These are phyloP conservation scores for Drosophila micromelanica DNA, from an alignment of 1,140 invertebrate species.

Conservation along the genomic window DNA sequence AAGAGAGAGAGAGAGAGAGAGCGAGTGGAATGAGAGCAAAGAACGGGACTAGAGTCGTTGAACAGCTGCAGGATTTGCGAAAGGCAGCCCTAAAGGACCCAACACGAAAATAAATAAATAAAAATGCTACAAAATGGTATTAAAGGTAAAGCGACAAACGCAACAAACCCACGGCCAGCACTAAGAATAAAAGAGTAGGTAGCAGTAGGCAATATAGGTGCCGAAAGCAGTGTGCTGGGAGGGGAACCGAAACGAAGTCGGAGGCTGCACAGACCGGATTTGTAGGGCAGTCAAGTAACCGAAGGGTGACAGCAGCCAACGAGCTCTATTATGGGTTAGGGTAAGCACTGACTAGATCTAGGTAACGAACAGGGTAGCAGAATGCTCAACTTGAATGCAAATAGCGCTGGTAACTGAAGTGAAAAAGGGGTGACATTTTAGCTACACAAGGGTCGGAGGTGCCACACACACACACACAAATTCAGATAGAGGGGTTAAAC, in stretches of 20 bases:
- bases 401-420: conserved; percentile 36
- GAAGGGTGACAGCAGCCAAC: conserved; percentile 21
- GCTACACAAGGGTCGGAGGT: conserved; percentile 1
- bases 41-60: conserved; percentile 37
- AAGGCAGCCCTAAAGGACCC: conserved; percentile 42
- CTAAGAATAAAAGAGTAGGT: conserved; percentile 25
- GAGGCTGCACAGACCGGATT: conserved; percentile 25
- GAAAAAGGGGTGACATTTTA: conserved; percentile 50
- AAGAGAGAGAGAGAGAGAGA: background rate
- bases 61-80: conserved; percentile 60
- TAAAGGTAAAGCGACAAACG: conserved; percentile 66
- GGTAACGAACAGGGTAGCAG: conserved; percentile 1
- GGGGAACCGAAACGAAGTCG: background rate
- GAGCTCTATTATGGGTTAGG: background rate
- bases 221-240: background rate
- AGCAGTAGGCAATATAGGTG: conserved; percentile 18
- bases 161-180: conserved; percentile 2
- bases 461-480: background rate
- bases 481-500: background rate
- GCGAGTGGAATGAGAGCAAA: conserved; percentile 15
- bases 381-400: conserved; percentile 43
- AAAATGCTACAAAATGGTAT: conserved; percentile 79
- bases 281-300: conserved; percentile 9
- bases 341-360: conserved; percentile 1
- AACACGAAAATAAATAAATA: conserved; percentile 77